Percentiles rank a stretch among this genome's conserved stretches.
Conservation (phyloP, 2,113 vertebrate genomes). For the Gallinago undulata region DNA sequence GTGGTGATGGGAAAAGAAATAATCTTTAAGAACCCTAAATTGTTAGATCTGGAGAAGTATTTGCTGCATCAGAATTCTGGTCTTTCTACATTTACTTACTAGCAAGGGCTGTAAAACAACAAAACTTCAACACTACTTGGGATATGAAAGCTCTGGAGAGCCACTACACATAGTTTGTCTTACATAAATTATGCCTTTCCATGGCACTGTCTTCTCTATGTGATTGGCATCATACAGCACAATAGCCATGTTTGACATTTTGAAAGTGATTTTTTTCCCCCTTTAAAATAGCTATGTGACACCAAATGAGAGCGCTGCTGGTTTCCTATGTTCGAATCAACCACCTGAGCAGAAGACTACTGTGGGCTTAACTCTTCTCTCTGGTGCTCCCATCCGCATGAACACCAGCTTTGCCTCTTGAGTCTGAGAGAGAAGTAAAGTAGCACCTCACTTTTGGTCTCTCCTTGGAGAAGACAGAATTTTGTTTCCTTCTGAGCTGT, state of each 20-base stretch:
- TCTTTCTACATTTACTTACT: not conserved
- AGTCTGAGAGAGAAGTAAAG: not conserved
- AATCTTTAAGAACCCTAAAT: not conserved
- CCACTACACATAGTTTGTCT: not conserved
- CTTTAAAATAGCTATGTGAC: not conserved
- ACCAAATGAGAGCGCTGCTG: not conserved
- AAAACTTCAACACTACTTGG: not conserved
- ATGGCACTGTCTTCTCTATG: not conserved
- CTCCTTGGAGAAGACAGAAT: not conserved
- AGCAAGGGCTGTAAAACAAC: not conserved
- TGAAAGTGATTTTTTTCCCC: not conserved
- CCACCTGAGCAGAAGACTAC: not conserved
- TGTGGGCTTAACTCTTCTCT: not conserved
- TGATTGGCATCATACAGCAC: too few relatives aligned
- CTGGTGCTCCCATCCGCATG: not conserved
- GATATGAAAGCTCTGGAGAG: not conserved
- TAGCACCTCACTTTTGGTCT: not conserved
- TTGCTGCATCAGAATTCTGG: not conserved
- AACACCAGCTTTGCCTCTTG: not conserved
- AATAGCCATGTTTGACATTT: not conserved
- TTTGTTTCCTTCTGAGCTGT: not conserved
- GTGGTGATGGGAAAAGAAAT: not conserved
- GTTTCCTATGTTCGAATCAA: not conserved
- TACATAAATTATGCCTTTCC: not conserved
- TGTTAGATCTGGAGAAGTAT: not conserved